Evolutionary conservation across 1,140 invertebrate species (phyloP).

Genomic region (Rhopalosiphum padi): DNA sequence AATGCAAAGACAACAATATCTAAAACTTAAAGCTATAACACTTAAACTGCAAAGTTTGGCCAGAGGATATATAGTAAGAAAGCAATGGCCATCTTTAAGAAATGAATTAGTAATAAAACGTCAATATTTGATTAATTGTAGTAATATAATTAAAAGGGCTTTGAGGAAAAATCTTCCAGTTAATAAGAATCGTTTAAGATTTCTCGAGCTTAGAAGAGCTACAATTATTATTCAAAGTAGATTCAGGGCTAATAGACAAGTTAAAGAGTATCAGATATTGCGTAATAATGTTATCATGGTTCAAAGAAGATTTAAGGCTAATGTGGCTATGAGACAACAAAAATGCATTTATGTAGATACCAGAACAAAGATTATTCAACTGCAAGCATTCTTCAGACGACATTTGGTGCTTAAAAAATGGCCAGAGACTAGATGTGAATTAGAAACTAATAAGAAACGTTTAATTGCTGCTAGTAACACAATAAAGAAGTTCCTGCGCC

Average conservation of each 20-base stretch:
- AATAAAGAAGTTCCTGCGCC: constrained; percentile 61
- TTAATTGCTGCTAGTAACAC: constrained; percentile 53
- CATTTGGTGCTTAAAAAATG: constrained; percentile 23
- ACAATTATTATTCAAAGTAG: constrained; percentile 59
- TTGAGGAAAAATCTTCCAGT: constrained; percentile 62
- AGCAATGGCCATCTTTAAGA: constrained; percentile 61
- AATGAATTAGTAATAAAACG: constrained; percentile 60
- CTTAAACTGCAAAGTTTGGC: constrained; percentile 46
- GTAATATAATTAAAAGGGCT: constrained; percentile 67
- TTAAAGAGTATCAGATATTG: background rate
- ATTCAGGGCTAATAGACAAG: constrained; percentile 60
- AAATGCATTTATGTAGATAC: constrained; percentile 61
- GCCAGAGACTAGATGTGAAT: background rate
- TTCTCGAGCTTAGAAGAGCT: constrained; percentile 60
- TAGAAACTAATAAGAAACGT: background rate
- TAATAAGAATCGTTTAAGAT: constrained; percentile 61
- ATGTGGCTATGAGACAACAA: constrained; percentile 64
- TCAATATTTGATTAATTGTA: constrained; percentile 64
- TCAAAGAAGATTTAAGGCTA: constrained; percentile 68
- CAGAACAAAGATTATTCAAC: constrained; percentile 62
- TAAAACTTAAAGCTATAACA: constrained; percentile 60
- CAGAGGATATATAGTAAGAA: constrained; percentile 63
- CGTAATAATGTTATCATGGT: constrained; percentile 61
- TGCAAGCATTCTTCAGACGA: constrained; percentile 58
- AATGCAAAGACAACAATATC: constrained; percentile 64